Conservation (phyloP, 1,140 invertebrate genomes). For the Papilio aristodemus region DNA sequence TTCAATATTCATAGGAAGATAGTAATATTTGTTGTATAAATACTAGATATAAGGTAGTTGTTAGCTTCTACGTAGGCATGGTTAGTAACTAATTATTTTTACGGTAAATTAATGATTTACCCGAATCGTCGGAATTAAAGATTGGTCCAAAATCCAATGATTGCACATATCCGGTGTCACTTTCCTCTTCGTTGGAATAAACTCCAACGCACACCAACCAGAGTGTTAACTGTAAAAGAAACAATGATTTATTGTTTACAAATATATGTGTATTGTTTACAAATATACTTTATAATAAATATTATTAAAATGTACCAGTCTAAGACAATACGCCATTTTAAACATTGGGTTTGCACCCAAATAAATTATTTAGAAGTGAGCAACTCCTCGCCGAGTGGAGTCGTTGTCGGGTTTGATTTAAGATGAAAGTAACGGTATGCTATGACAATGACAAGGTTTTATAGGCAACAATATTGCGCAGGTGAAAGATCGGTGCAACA, state of each 20-base stretch:
- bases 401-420: conserved; percentile 58
- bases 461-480: conserved; percentile 78
- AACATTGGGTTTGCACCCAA: conserved; percentile 69
- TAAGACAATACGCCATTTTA: conserved; percentile 62
- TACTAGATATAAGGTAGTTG: no score
- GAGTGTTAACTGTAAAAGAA: conserved; percentile 65
- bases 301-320: conserved; percentile 54
- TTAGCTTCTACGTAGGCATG: conserved; percentile 4
- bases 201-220: conserved; percentile 66
- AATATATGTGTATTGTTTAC: not conserved
- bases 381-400: conserved; percentile 48
- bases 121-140: conserved; percentile 55
- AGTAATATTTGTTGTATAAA: no score
- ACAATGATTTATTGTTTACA: conserved; percentile 28
- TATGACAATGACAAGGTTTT: conserved; percentile 77
- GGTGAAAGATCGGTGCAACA: conserved; percentile 77
- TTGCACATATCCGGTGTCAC: conserved; percentile 64
- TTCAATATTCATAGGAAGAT: not conserved
- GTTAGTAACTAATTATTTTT: conserved; percentile 28
- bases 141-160: conserved; percentile 68
- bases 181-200: conserved; percentile 50
- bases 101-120: conserved; percentile 43
- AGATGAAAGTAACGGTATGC: conserved; percentile 77
- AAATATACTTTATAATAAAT: not conserved
- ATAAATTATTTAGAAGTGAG: conserved; percentile 43